Percentiles rank a stretch among this genome's conserved stretches.
Conservation (phyloP, 2,113 vertebrate genomes). For the Calidris pugnax region DNA sequence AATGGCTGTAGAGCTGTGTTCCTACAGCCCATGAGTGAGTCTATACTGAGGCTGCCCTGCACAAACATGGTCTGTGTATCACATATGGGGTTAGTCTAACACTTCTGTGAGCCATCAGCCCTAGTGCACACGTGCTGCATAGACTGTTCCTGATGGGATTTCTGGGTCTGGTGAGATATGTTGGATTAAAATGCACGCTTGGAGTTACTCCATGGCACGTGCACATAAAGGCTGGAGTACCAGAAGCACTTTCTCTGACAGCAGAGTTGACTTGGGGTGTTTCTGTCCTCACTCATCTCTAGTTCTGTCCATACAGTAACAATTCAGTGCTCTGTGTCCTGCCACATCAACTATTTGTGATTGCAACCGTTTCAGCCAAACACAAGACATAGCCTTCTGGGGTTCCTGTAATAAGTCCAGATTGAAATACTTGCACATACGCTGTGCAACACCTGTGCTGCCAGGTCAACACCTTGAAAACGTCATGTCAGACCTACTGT, state of each 20-base stretch:
- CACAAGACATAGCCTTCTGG: neutral
- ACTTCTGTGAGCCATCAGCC: neutral
- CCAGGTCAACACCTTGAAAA: neutral
- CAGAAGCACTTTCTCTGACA: neutral
- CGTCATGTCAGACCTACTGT: neutral
- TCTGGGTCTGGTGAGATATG: neutral
- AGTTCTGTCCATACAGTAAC: neutral
- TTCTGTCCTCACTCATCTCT: neutral
- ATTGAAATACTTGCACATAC: neutral
- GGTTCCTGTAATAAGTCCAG: neutral
- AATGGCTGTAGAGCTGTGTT: neutral
- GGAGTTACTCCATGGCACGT: neutral
- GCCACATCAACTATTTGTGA: neutral
- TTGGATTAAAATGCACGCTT: fast-evolving
- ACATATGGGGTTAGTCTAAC: fast-evolving
- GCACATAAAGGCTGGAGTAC: neutral
- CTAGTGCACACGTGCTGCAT: neutral
- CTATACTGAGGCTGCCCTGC: neutral
- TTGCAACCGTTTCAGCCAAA: neutral
- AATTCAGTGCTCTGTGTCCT: neutral
- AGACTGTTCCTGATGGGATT: neutral
- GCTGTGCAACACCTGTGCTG: neutral
- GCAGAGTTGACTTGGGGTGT: neutral
- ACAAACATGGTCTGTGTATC: neutral
- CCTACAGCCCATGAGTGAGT: neutral